These are phyloP conservation scores for Lerista edwardsae DNA, from an alignment of 2,797 vertebrate species.

Conservation along the genomic window DNA sequence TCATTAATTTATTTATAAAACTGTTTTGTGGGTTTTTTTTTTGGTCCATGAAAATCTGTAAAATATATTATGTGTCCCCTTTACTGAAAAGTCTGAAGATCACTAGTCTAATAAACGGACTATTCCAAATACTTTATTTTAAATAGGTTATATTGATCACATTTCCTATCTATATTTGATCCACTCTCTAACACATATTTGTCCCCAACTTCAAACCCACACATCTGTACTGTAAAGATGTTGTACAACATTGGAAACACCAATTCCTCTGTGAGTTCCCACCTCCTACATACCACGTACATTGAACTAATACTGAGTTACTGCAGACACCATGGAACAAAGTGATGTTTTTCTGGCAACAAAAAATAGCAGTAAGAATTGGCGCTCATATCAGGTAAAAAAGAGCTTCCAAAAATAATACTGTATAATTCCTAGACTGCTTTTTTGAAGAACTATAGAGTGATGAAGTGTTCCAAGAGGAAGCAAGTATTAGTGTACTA, in stretches of 20 bases:
- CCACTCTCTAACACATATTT: not conserved
- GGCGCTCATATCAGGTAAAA: constrained; percentile 1
- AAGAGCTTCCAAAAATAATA: constrained; percentile 22
- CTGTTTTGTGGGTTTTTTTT: too few relatives aligned
- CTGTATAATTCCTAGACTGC: not conserved
- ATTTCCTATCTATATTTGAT: not conserved
- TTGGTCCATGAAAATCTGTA: too few relatives aligned
- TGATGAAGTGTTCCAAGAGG: not conserved
- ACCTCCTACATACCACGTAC: fast-evolving
- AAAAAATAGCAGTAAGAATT: not conserved
- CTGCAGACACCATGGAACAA: not conserved
- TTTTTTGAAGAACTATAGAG: not conserved
- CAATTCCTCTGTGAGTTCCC: fast-evolving
- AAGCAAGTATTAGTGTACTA: not conserved
- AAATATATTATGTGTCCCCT: too few relatives aligned
- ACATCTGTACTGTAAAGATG: not conserved
- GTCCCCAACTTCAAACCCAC: not conserved
- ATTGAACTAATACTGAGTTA: constrained; percentile 8
- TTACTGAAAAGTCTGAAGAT: too few relatives aligned
- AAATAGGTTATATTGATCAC: not conserved
- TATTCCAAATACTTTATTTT: too few relatives aligned
- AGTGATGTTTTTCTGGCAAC: not conserved
- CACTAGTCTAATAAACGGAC: too few relatives aligned
- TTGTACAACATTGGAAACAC: fast-evolving
- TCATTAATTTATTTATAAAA: too few relatives aligned